phyloP scores from a whole-genome alignment of 2,113 vertebrate genomes.

The Trochalopteron elliotii region DNA sequence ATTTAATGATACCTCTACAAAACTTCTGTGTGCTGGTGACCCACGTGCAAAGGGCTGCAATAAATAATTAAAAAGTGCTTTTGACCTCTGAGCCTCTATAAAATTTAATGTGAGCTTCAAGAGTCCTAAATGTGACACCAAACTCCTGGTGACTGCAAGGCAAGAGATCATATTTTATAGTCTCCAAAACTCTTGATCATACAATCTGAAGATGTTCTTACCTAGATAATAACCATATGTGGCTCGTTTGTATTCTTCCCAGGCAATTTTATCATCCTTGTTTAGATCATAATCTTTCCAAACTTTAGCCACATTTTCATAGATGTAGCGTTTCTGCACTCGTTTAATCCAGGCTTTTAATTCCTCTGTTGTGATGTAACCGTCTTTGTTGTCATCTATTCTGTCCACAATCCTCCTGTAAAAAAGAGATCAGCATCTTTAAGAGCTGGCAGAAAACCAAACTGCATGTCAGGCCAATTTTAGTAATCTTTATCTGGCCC shows the following conservation, averaged over 20 bases:
- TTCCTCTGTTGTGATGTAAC: constrained; percentile 86
- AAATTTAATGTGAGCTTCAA: background rate
- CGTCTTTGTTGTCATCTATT: constrained; percentile 87
- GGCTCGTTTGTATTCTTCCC: constrained; percentile 98
- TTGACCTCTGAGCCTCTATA: background rate
- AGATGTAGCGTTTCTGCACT: constrained; percentile 96
- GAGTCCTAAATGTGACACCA: background rate
- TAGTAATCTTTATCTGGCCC: background rate
- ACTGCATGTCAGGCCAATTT: background rate
- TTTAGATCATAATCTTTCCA: constrained; percentile 96
- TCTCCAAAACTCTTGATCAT: background rate
- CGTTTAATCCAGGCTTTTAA: constrained; percentile 95
- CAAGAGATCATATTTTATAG: background rate
- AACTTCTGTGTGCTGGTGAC: background rate
- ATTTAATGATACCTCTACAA: background rate
- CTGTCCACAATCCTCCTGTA: constrained; percentile 91
- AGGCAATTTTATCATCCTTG: constrained; percentile 92
- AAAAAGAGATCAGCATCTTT: background rate
- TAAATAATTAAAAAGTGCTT: background rate
- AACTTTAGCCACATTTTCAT: constrained; percentile 94
- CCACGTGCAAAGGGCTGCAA: background rate
- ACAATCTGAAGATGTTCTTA: constrained; percentile 61
- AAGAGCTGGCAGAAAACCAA: background rate
- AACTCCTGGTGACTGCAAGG: background rate
- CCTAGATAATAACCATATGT: constrained; percentile 96